Conservation (phyloP, 2,888 invertebrate genomes). For the Listrodromus nycthemerus region DNA sequence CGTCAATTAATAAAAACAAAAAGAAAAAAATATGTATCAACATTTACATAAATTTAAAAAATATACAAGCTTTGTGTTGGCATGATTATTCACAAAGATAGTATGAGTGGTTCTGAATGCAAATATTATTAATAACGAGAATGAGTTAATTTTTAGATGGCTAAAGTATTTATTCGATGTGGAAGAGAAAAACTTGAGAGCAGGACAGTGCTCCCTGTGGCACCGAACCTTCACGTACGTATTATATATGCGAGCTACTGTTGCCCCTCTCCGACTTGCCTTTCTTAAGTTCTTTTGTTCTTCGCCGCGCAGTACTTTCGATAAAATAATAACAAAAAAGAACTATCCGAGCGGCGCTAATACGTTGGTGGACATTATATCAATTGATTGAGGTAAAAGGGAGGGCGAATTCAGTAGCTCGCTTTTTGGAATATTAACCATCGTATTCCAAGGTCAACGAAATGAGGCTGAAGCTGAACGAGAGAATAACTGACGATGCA, state of each 20-base stretch:
- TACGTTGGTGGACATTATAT: constrained; percentile 30
- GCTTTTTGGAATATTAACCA: constrained; percentile 73
- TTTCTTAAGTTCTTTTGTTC: constrained; percentile 37
- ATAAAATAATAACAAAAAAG: not conserved
- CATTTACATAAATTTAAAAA: constrained; percentile 14
- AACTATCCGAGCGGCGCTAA: constrained; percentile 8
- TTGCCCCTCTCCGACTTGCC: constrained; percentile 76
- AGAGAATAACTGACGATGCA: constrained; percentile 28
- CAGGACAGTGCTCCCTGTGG: constrained; percentile 82
- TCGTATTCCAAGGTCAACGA: constrained; percentile 58
- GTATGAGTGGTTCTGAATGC: constrained; percentile 83
- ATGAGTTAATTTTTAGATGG: constrained; percentile 84
- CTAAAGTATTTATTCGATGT: constrained; percentile 83
- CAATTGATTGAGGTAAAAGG: constrained; percentile 44
- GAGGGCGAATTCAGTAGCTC: constrained; percentile 82
- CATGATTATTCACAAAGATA: constrained; percentile 73
- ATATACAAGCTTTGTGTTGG: constrained; percentile 54
- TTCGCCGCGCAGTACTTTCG: constrained; percentile 16
- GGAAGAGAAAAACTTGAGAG: constrained; percentile 81
- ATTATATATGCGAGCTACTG: constrained; percentile 82
- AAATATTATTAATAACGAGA: constrained; percentile 84
- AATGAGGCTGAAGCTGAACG: constrained; percentile 57
- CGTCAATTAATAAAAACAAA: constrained; percentile 34
- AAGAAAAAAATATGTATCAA: not conserved
- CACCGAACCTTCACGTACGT: constrained; percentile 82